phyloP scores from a whole-genome alignment of 2,888 invertebrate species.

The Lacanobia oleracea region DNA sequence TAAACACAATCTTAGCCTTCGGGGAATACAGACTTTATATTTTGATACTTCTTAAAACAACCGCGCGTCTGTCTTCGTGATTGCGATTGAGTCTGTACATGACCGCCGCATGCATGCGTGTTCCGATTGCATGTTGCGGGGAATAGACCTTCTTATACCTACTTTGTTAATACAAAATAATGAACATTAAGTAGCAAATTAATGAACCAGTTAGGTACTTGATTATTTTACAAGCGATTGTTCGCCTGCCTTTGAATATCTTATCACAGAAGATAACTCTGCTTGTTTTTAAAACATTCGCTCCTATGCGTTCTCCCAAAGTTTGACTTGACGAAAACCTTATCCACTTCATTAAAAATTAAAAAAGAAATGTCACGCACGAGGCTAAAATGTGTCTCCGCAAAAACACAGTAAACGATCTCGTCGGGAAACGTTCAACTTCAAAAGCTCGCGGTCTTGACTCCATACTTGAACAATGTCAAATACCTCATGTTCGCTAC shows the following conservation, averaged over 20 bases:
- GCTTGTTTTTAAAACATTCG: background rate
- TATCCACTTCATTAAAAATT: constrained; percentile 34
- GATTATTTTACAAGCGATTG: constrained; percentile 15
- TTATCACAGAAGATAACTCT: background rate
- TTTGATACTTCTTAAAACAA: background rate
- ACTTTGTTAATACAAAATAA: background rate
- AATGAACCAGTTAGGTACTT: constrained; percentile 34
- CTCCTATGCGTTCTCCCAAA: background rate
- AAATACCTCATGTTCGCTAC: constrained; percentile 64
- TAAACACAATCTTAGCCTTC: background rate
- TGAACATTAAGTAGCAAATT: constrained; percentile 26
- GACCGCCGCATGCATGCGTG: background rate
- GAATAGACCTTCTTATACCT: constrained; percentile 5
- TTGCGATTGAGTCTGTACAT: too few relatives aligned
- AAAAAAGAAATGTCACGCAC: constrained; percentile 22
- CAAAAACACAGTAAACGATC: constrained; percentile 40
- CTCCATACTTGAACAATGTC: constrained; percentile 61
- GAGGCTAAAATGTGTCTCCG: constrained; percentile 31
- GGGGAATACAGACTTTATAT: background rate
- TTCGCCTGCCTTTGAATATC: constrained; percentile 3
- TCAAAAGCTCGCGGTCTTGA: constrained; percentile 56
- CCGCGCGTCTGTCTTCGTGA: background rate
- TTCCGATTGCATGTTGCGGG: constrained; percentile 2
- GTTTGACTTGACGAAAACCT: background rate
- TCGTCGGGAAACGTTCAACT: constrained; percentile 58